Base-by-base conservation (phyloP, 2,888 invertebrate species). In the Lithophane semibrunnea region DNA sequence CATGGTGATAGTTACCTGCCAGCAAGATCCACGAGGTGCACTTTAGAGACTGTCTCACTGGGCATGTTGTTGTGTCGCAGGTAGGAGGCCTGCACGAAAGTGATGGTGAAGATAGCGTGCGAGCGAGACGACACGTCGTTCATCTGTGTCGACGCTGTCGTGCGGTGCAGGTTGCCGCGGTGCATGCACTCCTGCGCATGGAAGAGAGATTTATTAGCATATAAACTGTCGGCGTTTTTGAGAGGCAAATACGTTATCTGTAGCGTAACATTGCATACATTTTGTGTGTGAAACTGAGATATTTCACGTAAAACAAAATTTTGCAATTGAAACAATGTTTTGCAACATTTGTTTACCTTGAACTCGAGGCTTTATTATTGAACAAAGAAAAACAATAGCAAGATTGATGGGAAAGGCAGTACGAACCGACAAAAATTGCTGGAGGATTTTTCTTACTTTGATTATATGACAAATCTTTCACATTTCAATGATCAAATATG, bases 41-140 rank as follows among this genome's bases (percentile, higher is more conserved):
- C 98, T 95, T 99, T 99, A 71, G 98, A 98, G 77, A 98, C 98
- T 12, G 98, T 99, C 95, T 99, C 99, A 92, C 98, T 98, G 71
- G 99, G 99, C 97, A 98, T 98, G 92, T 98, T 98, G 95, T 98
- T 98, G 95, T 98, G 98, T 1, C 97, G 94, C 87, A 97, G 94
- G 91, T 98, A 98, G 88, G 98, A 98, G 70, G 98, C 99, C 95
- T 99, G 98, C 82, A 98, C 98, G 96, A 99, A 99, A 54, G 98
- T 98, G 94, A 99, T 98, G 71, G 99, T 99, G 94, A 99, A 99
- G 92, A 99, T 99, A 85, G 99, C 99, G 97, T 99, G 99, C 96
- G 98, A 98, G 90, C 99, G 97, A 92, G 98, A 98, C 94, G 98
- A 98, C 88, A 98, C 98, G 95, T 99, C 98, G 96, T 99, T 99